Percentiles rank a stretch among this genome's conserved stretches.
phyloP scores from a whole-genome alignment of 2,797 vertebrate species.

The Tachyglossus aculeatus region DNA sequence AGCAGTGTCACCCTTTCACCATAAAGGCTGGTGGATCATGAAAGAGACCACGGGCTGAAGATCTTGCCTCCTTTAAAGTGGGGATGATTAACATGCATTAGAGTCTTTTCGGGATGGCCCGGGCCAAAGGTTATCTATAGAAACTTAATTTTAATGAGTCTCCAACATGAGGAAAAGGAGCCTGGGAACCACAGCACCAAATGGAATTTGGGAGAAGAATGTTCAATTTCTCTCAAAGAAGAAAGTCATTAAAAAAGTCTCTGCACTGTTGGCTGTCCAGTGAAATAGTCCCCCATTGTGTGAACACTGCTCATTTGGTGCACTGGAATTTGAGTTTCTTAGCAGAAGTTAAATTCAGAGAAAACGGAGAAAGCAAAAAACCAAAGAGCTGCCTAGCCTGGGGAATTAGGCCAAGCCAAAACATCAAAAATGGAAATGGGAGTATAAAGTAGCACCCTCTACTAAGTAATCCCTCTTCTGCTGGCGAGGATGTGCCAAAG shows the following conservation, averaged over 20 bases:
- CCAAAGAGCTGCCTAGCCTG: no score
- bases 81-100: slow-evolving; percentile 49
- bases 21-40: slow-evolving; percentile 38
- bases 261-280: slow-evolving; percentile 8
- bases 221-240: slow-evolving; percentile 42
- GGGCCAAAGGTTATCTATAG: slow-evolving; percentile 45
- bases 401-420: no score
- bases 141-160: slow-evolving; percentile 58
- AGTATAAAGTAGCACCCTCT: no score
- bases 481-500: no score
- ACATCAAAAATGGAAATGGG: no score
- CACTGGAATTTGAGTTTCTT: no score
- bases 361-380: no score
- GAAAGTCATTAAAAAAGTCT: slow-evolving; percentile 45
- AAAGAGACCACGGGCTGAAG: slow-evolving; percentile 46
- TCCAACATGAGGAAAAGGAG: slow-evolving; percentile 26
- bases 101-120: slow-evolving; percentile 40
- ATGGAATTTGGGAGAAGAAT: slow-evolving; percentile 36
- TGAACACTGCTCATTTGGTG: neutral
- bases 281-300: neutral
- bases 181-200: slow-evolving; percentile 17
- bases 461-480: no score
- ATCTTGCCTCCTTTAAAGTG: slow-evolving; percentile 52
- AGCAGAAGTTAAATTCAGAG: no score
- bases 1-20: slow-evolving; percentile 41